Evolutionary conservation across 1,140 invertebrate genomes (phyloP).

Genomic region (Pectinophora gossypiella): DNA sequence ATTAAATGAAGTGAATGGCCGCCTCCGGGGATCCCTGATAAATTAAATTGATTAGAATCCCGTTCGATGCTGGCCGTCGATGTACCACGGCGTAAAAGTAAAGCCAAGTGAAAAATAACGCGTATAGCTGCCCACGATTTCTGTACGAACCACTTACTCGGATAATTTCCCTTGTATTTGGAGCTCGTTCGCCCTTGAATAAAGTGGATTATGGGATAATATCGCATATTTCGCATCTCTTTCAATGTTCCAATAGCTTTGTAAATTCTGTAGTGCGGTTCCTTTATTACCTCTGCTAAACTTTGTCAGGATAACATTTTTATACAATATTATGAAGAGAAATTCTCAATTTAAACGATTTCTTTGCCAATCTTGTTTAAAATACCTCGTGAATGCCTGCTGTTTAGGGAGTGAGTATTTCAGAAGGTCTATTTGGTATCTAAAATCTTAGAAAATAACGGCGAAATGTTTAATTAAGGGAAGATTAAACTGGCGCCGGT

Average conservation of each 20-base stretch:
- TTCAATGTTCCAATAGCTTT: too few relatives aligned
- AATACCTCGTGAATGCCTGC: too few relatives aligned
- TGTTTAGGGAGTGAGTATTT: too few relatives aligned
- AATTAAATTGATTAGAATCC: constrained; percentile 76
- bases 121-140: constrained; percentile 41
- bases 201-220: background rate
- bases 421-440: too few relatives aligned
- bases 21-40: constrained; percentile 72
- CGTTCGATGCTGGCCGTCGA: constrained; percentile 61
- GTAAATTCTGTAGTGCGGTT: too few relatives aligned
- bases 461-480: background rate
- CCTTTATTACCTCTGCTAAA: too few relatives aligned
- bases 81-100: constrained; percentile 67
- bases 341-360: too few relatives aligned
- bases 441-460: constrained; percentile 25
- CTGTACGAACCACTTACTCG: constrained; percentile 12
- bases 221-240: too few relatives aligned
- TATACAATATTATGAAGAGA: too few relatives aligned
- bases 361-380: too few relatives aligned
- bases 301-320: too few relatives aligned
- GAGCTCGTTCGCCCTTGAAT: background rate
- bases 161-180: background rate
- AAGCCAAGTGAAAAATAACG: constrained; percentile 67
- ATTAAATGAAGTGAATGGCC: constrained; percentile 75
- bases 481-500: constrained; percentile 26